phyloP scores from a whole-genome alignment of 2,797 vertebrate genomes.

The Myioborus melanocephalus region DNA sequence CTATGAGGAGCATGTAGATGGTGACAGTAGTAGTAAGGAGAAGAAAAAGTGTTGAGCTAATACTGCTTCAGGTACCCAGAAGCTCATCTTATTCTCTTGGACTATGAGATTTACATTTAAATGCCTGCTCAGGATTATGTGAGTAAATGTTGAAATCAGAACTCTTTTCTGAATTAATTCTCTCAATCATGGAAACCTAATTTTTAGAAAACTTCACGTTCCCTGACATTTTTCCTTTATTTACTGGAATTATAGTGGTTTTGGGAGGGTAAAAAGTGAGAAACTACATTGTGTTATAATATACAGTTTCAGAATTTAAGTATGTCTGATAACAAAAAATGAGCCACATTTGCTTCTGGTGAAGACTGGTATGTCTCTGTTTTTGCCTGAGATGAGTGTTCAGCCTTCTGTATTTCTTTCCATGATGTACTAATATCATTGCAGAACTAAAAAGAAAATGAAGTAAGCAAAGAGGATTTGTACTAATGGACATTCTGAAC shows the following conservation, averaged over 20 bases:
- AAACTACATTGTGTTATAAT: not conserved
- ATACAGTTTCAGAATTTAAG: not conserved
- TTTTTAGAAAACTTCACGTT: not conserved
- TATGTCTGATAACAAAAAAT: not conserved
- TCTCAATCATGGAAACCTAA: not conserved
- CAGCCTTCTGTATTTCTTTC: not conserved
- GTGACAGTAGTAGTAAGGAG: not conserved
- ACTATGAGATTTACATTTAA: not conserved
- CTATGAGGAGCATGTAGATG: not conserved
- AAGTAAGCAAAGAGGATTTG: not conserved
- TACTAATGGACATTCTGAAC: not conserved
- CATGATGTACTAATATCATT: not conserved
- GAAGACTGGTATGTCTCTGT: fast-evolving
- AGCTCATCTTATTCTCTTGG: not conserved
- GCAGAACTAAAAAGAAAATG: not conserved
- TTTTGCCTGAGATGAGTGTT: not conserved
- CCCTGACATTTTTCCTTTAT: not conserved
- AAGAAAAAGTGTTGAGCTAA: not conserved
- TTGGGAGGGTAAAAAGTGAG: not conserved
- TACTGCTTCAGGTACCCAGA: not conserved
- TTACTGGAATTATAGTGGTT: not conserved
- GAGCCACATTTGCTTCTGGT: not conserved
- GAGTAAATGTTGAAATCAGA: not conserved
- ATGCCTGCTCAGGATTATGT: not conserved
- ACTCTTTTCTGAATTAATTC: not conserved